Conservation (phyloP, 2,113 vertebrate species). For the Pipra filicauda region DNA sequence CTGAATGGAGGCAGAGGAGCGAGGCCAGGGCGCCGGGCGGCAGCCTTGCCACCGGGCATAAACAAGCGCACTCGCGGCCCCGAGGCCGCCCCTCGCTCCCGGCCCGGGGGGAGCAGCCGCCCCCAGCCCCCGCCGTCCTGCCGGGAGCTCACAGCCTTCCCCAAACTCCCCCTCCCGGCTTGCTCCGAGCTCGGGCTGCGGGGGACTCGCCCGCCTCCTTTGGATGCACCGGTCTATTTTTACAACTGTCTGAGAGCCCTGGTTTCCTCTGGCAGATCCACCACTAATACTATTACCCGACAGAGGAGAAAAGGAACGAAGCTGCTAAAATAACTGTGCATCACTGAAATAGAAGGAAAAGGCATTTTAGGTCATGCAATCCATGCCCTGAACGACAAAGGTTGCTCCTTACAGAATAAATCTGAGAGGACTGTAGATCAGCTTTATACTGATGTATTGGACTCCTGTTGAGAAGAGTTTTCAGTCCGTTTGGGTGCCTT, state of each 20-base stretch:
- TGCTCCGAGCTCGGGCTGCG: neutral
- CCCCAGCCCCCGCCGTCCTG: neutral
- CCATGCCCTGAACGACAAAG: neutral
- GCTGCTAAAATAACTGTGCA: slow-evolving; percentile 6
- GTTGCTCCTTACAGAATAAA: neutral
- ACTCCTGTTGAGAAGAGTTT: neutral
- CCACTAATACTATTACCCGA: slow-evolving; percentile 3
- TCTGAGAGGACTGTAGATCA: neutral
- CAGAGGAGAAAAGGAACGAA: slow-evolving; percentile 1
- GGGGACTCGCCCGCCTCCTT: neutral
- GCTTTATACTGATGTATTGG: neutral
- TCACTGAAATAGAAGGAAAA: slow-evolving; percentile 15
- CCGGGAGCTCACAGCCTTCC: neutral
- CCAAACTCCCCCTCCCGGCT: neutral
- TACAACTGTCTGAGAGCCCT: neutral
- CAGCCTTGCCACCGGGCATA: neutral
- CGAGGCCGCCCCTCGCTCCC: neutral
- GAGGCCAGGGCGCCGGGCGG: neutral
- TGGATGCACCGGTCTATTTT: slow-evolving; percentile 42
- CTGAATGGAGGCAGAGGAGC: neutral
- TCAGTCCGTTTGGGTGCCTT: neutral
- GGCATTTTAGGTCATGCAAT: slow-evolving; percentile 1
- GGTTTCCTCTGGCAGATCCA: slow-evolving; percentile 16
- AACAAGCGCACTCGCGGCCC: neutral
- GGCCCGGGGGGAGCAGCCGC: neutral